phyloP scores from a whole-genome alignment of 2,888 invertebrate species.

The Eristalinus aeneus region DNA sequence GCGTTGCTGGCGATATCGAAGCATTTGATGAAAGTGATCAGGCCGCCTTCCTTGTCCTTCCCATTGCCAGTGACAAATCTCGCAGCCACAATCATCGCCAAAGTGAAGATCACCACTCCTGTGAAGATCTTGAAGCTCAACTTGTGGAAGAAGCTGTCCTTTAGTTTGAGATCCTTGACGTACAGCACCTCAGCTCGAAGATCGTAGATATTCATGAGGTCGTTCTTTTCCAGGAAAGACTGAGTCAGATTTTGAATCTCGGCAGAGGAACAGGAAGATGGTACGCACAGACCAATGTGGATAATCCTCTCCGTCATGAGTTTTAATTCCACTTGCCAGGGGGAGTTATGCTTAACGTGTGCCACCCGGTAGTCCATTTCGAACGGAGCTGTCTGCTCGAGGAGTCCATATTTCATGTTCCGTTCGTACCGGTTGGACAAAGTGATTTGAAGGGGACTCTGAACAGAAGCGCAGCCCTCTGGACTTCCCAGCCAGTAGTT shows the following conservation, averaged over 20 bases:
- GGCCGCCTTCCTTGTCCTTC: conserved; percentile 22
- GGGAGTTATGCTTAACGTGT: conserved; percentile 80
- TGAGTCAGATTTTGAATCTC: conserved; percentile 79
- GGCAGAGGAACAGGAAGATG: conserved; percentile 79
- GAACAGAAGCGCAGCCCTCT: conserved; percentile 81
- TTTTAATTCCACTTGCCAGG: conserved; percentile 81
- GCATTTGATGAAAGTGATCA: conserved; percentile 76
- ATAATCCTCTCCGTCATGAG: conserved; percentile 81
- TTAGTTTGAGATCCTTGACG: conserved; percentile 78
- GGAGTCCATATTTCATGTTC: conserved; percentile 79
- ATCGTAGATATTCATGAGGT: conserved; percentile 78
- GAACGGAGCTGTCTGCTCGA: conserved; percentile 78
- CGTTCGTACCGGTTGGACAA: conserved; percentile 78
- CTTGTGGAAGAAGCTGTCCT: conserved; percentile 76
- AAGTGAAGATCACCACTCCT: conserved; percentile 73
- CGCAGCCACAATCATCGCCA: conserved; percentile 73
- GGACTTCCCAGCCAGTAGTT: conserved; percentile 84
- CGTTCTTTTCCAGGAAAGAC: conserved; percentile 76
- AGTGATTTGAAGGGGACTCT: conserved; percentile 77
- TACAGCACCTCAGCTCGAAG: conserved; percentile 78
- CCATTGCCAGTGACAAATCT: conserved; percentile 50
- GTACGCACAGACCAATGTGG: conserved; percentile 82
- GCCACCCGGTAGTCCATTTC: conserved; percentile 79
- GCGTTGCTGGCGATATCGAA: conserved; percentile 78
- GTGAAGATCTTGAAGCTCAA: conserved; percentile 77